These are phyloP conservation scores for Drosophila kanapiae DNA, from an alignment of 1,140 invertebrate genomes.

Conservation along the genomic window DNA sequence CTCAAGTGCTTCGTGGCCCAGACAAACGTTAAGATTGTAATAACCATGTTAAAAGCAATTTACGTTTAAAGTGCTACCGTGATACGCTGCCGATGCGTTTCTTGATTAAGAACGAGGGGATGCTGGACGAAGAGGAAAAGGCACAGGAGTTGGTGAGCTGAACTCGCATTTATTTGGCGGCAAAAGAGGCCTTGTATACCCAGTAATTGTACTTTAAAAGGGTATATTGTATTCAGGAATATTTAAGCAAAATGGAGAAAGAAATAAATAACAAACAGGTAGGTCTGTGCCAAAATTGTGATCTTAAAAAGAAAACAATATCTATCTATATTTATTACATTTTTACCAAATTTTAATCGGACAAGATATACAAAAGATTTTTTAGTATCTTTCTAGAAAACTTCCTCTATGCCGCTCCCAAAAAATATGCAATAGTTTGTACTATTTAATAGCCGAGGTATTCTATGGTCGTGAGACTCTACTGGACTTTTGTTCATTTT, in stretches of 20 bases:
- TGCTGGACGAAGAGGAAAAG: constrained; percentile 10
- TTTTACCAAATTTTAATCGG: fast-evolving
- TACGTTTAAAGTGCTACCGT: constrained; percentile 84
- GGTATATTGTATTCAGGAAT: neutral
- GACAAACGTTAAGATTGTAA: constrained; percentile 84
- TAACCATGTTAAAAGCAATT: constrained; percentile 85
- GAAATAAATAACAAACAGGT: neutral
- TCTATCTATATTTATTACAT: neutral
- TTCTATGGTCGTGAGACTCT: neutral
- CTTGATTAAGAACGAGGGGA: constrained; percentile 75
- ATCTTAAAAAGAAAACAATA: neutral
- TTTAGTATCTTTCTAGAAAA: neutral
- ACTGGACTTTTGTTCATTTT: neutral
- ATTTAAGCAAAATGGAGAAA: neutral
- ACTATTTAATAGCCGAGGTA: neutral
- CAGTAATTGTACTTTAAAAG: neutral
- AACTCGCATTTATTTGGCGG: constrained; percentile 77
- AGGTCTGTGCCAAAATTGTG: fast-evolving
- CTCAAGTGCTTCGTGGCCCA: constrained; percentile 78
- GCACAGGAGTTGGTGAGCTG: constrained; percentile 31
- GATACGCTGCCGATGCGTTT: constrained; percentile 82
- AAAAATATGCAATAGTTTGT: neutral
- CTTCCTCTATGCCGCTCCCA: too few relatives aligned
- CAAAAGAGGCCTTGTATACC: constrained; percentile 38
- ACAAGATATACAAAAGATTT: too few relatives aligned